Percentiles rank a stretch among this genome's conserved stretches.
phyloP scores from a whole-genome alignment of 2,888 invertebrate species.

The Melangyna quadrimaculata region DNA sequence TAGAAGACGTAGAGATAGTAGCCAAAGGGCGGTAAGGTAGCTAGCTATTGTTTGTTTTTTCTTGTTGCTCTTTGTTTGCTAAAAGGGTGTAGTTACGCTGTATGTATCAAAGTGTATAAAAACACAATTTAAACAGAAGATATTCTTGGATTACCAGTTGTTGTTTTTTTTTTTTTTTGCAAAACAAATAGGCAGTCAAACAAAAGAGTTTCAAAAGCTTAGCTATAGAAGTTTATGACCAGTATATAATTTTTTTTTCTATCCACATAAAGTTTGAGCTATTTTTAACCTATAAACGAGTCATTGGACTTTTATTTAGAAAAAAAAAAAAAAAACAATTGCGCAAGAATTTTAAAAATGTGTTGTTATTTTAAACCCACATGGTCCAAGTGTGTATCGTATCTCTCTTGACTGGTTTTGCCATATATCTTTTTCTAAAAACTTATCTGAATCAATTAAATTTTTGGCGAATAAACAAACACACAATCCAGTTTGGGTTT shows the following conservation, averaged over 20 bases:
- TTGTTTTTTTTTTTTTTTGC: neutral
- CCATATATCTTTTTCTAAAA: neutral
- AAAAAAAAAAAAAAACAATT: neutral
- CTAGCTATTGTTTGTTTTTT: conserved; percentile 2
- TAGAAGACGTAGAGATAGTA: neutral
- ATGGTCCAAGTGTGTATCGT: neutral
- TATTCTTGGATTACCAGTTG: conserved; percentile 17
- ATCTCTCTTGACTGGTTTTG: neutral
- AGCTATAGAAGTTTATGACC: neutral
- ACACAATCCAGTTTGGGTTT: neutral
- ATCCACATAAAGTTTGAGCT: neutral
- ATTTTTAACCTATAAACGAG: neutral
- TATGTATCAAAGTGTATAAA: neutral
- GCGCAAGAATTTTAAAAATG: neutral
- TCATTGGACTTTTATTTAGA: neutral
- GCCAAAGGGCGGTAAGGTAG: conserved; percentile 16
- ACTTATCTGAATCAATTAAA: neutral
- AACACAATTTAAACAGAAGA: conserved; percentile 14
- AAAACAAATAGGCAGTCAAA: neutral
- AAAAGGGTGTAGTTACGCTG: neutral
- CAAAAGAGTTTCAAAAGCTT: neutral
- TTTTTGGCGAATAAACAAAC: neutral
- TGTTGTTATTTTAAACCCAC: neutral
- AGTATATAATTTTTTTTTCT: neutral
- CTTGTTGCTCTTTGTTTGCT: conserved; percentile 25